Evolutionary conservation across 37 sponge, comb jelly and placozoan species (phyloP), one percentile per base, ranked within the genome.

Genomic region (Axinella damicornis): DNA sequence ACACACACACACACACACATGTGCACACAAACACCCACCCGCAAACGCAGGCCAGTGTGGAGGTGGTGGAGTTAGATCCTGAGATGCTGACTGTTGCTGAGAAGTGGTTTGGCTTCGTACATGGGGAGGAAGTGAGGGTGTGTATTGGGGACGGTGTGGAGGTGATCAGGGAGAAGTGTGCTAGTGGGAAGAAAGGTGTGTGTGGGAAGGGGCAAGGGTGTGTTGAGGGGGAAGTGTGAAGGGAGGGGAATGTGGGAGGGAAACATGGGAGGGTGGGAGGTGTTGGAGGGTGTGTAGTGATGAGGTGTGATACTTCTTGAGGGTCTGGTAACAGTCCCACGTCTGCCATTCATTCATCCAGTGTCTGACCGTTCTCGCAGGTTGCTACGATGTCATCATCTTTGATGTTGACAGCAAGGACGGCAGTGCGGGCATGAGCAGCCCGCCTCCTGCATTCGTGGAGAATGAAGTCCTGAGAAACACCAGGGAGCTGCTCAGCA

Each of bases 381-480:
- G 58, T 34, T 58, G 41, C 31, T 95, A 81, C 46, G 83, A 86
- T 78, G 88, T 86, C 21, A 67, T 95, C 6, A 74, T 90, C 15
- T 32, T 92, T 36, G 96, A 95, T 75, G 91, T 95, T 37, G 91
- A 95, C 76, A 84, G 76, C 64, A 92, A 87, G 52, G 91, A 93
- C 41, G 11, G 24, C 11, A 38, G 18, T 0, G 36, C 27, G 46
- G 94, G 91, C 15, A 40, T 95, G 76, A 87, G 83, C 40, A 41
- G 88, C 36, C 96, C 96, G 40, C 91, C 96, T 2, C 69, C 40
- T 25, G 27, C 87, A 41, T 95, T 93, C 67, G 40, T 83, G 13
- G 67, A 74, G 16, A 20, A 57, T 28, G 68, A 78, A 13, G 76
- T 95, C 0, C 74, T 95, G 32, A 15, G 40, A 25, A 53, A 41